Conservation (phyloP, 2,797 vertebrate genomes). For the Darevskia mixta region DNA sequence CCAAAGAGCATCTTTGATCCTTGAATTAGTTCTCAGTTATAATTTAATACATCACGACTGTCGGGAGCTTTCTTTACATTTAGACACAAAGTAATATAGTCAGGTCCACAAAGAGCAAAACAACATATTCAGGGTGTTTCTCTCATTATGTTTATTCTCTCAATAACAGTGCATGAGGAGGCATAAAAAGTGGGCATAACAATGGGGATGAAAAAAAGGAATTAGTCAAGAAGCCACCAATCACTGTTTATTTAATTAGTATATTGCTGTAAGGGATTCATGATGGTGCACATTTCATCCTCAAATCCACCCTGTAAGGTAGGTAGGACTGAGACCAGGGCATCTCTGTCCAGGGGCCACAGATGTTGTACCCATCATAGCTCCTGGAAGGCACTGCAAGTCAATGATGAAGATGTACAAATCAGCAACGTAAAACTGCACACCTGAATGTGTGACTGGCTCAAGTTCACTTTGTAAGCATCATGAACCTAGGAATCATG, state of each 20-base stretch:
- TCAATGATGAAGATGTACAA: background rate
- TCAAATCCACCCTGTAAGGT: no score
- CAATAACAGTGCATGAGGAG: conserved; percentile 56
- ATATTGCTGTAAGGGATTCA: no score
- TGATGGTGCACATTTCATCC: no score
- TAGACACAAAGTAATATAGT: conserved; percentile 64
- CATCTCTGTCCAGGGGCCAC: background rate
- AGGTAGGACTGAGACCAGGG: background rate
- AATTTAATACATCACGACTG: conserved; percentile 75
- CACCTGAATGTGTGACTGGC: background rate
- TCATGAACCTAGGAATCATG: background rate
- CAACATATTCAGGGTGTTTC: conserved; percentile 50
- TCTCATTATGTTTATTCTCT: conserved; percentile 37
- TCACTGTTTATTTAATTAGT: no score
- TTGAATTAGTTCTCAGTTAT: conserved; percentile 80
- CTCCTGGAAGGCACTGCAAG: background rate
- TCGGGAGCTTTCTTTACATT: conserved; percentile 65
- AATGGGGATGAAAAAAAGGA: conserved; percentile 48
- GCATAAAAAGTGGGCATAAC: conserved; percentile 39
- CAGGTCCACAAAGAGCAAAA: conserved; percentile 68
- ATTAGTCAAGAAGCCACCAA: background rate
- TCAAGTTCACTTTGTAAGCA: background rate
- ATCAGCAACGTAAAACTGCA: background rate
- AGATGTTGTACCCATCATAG: background rate
- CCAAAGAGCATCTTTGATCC: conserved; percentile 81